phyloP scores from a whole-genome alignment of 2,797 vertebrate genomes.

The Echeneis naucrates region DNA sequence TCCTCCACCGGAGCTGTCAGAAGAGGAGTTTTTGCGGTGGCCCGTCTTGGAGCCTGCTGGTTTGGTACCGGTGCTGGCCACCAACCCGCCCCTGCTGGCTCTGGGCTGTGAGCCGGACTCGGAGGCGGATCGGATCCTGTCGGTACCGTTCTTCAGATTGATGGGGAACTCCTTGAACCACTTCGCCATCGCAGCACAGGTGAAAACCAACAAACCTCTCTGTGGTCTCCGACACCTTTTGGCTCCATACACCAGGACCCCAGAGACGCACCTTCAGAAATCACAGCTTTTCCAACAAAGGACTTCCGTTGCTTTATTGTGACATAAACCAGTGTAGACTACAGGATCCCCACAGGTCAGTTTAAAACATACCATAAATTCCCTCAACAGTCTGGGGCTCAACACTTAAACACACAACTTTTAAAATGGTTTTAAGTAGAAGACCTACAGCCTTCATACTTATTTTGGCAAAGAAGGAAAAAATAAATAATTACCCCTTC shows the following conservation, averaged over 20 bases:
- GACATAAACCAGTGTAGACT: conserved; percentile 33
- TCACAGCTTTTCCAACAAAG: conserved; percentile 69
- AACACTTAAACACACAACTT: background rate
- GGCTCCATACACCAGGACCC: conserved; percentile 73
- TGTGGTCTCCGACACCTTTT: conserved; percentile 53
- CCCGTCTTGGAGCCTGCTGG: conserved; percentile 72
- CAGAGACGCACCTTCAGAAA: conserved; percentile 76
- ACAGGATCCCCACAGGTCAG: conserved; percentile 38
- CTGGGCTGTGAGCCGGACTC: conserved; percentile 82
- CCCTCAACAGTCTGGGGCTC: conserved; percentile 11
- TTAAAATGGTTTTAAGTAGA: background rate
- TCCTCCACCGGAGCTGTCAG: conserved; percentile 56
- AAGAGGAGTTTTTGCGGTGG: conserved; percentile 82
- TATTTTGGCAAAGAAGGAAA: conserved; percentile 11
- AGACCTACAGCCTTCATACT: conserved; percentile 5
- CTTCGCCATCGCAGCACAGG: conserved; percentile 74
- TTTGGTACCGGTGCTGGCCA: conserved; percentile 76
- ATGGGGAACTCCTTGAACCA: conserved; percentile 91
- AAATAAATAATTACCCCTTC: background rate
- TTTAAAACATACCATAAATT: conserved; percentile 53
- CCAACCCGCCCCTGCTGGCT: conserved; percentile 73
- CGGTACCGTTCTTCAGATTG: conserved; percentile 85
- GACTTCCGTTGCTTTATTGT: conserved; percentile 76
- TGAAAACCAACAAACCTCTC: conserved; percentile 55
- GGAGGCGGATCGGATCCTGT: conserved; percentile 85